phyloP scores from a whole-genome alignment of 2,113 vertebrate species.

The Forbesichthys papilliferus region DNA sequence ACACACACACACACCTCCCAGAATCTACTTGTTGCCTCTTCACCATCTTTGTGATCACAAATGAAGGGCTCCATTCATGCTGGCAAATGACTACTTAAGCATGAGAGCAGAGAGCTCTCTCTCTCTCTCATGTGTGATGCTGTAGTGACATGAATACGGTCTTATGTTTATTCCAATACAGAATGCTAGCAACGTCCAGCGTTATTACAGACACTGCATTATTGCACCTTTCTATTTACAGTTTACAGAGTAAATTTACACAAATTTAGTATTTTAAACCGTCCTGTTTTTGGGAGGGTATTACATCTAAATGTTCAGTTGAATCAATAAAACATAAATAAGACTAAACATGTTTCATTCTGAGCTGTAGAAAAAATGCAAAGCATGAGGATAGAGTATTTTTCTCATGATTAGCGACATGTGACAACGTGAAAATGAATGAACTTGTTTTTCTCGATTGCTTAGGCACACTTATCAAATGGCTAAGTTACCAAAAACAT shows the following conservation, averaged over 20 bases:
- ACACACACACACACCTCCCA: conserved; percentile 3
- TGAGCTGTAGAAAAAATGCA: background rate
- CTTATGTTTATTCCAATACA: conserved; percentile 32
- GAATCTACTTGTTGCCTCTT: conserved; percentile 40
- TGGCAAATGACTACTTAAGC: conserved; percentile 78
- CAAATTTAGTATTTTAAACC: too few species aligned
- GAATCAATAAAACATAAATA: background rate
- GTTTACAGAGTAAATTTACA: too few species aligned
- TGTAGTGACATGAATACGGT: conserved; percentile 57
- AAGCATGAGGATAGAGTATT: too few species aligned
- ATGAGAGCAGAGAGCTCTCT: conserved; percentile 70
- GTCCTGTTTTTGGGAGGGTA: too few species aligned
- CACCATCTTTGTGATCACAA: conserved; percentile 60
- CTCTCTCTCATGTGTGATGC: conserved; percentile 48
- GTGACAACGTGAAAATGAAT: background rate
- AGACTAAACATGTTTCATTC: background rate
- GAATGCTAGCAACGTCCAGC: background rate
- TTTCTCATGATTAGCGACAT: conserved; percentile 24
- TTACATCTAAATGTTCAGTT: background rate
- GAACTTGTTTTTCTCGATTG: too few species aligned
- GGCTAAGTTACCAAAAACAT: too few species aligned
- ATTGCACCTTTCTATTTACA: too few species aligned
- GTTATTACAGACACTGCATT: background rate
- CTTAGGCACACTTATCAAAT: too few species aligned
- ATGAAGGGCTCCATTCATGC: conserved; percentile 71